Conservation (phyloP, 2,797 vertebrate species). For the Acanthurus tractus region DNA sequence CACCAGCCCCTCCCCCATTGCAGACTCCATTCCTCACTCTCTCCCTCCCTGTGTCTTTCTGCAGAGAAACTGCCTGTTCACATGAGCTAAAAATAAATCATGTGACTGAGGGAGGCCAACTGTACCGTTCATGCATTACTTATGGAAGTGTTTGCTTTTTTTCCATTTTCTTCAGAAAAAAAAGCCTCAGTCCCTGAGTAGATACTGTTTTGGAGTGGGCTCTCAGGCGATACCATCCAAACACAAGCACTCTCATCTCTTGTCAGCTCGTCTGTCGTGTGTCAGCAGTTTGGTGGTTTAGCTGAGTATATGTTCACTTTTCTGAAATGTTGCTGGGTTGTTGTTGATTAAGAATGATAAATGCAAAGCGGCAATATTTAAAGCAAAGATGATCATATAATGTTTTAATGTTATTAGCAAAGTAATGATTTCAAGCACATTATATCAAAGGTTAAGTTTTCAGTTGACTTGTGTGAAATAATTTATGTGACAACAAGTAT, state of each 20-base stretch:
- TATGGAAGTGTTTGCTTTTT: constrained; percentile 81
- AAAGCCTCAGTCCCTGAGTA: constrained; percentile 20
- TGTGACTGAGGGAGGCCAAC: constrained; percentile 78
- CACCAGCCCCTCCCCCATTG: constrained; percentile 56
- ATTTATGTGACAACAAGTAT: too few relatives aligned
- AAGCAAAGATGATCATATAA: neutral
- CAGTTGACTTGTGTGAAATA: neutral
- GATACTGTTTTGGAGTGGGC: constrained; percentile 30
- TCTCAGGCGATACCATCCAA: constrained; percentile 44
- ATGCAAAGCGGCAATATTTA: neutral
- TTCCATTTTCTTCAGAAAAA: constrained; percentile 51
- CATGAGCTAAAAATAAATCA: constrained; percentile 84
- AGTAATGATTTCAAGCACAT: neutral
- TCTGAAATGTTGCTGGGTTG: neutral
- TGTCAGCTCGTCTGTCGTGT: constrained; percentile 5
- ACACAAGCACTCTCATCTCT: constrained; percentile 34
- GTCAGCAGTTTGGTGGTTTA: constrained; percentile 6
- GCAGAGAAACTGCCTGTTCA: constrained; percentile 80
- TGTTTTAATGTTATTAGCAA: too few relatives aligned
- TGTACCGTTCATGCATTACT: constrained; percentile 85
- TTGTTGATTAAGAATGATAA: neutral
- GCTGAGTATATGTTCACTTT: constrained; percentile 5
- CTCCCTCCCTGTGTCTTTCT: constrained; percentile 44
- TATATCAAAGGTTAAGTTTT: neutral
- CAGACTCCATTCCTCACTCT: constrained; percentile 35